Evolutionary conservation across 2,888 invertebrate species (phyloP).

Genomic region (Tipula confusa): DNA sequence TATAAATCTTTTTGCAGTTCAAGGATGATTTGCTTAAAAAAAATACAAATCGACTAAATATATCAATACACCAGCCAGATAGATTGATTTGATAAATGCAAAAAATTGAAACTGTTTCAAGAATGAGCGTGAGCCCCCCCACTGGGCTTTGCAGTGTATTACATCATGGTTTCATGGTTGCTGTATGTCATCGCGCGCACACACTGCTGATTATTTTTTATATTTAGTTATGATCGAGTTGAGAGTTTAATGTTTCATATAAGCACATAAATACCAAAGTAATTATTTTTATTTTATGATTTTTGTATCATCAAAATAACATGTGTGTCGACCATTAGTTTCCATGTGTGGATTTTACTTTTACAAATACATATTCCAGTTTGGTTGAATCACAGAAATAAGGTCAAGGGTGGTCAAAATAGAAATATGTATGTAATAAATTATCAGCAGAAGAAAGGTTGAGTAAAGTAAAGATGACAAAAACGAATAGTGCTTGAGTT

Average conservation of each 20-base stretch:
- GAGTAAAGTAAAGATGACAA: too few species aligned
- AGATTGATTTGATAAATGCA: slow-evolving; percentile 12
- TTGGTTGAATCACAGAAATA: neutral
- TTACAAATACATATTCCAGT: neutral
- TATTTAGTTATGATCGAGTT: neutral
- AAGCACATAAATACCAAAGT: neutral
- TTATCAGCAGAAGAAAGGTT: neutral
- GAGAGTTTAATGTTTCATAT: neutral
- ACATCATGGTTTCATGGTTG: neutral
- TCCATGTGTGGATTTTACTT: neutral
- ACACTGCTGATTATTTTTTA: neutral
- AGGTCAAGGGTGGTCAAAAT: neutral
- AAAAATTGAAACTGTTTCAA: neutral
- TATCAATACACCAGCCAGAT: neutral
- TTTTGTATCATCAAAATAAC: neutral
- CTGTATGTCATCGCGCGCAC: neutral
- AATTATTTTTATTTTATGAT: neutral
- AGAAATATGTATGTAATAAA: neutral
- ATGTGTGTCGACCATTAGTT: neutral
- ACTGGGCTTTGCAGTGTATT: neutral
- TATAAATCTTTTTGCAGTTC: neutral
- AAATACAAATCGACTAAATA: neutral
- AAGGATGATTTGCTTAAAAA: neutral
- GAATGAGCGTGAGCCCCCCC: neutral
- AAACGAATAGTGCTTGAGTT: too few species aligned